Percentiles rank a stretch among this genome's conserved stretches.
Evolutionary conservation across 2,113 vertebrate genomes (phyloP).

Genomic region (Brachyhypopomus occidentalis): DNA sequence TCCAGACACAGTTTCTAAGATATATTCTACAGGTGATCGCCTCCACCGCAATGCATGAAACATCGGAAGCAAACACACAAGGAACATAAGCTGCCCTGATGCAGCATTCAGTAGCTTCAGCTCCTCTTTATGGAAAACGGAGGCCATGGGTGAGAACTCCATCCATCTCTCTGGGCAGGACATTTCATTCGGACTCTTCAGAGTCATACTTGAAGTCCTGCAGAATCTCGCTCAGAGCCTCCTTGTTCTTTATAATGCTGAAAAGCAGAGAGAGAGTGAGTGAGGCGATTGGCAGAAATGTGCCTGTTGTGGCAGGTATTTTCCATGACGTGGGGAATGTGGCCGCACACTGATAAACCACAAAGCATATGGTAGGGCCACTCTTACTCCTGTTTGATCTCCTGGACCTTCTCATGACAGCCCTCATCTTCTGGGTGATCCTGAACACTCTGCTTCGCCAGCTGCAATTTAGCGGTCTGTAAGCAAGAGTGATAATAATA

Average conservation of each 20-base stretch:
- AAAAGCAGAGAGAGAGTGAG: conserved; percentile 12
- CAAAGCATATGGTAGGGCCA: background rate
- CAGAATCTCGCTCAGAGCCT: conserved; percentile 91
- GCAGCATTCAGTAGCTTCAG: conserved; percentile 36
- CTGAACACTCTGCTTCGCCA: conserved; percentile 82
- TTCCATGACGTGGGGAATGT: background rate
- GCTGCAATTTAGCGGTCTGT: conserved; percentile 86
- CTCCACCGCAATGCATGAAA: background rate
- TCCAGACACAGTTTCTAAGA: background rate
- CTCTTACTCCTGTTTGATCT: conserved; percentile 84
- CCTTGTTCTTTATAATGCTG: conserved; percentile 96
- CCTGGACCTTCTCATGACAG: conserved; percentile 78
- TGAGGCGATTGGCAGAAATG: background rate
- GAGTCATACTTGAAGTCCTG: conserved; percentile 97
- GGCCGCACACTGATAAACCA: background rate
- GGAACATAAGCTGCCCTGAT: background rate
- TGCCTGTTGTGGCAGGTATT: background rate
- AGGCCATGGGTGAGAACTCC: conserved; percentile 8
- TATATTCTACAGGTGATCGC: background rate
- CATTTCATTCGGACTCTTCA: conserved; percentile 85
- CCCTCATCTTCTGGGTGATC: conserved; percentile 79
- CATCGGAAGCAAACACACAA: background rate
- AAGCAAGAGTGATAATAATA: conserved; percentile 29
- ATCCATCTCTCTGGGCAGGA: conserved; percentile 51
- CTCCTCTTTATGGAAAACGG: background rate